phyloP scores from a whole-genome alignment of 2,113 vertebrate species.

The Ammospiza caudacuta region DNA sequence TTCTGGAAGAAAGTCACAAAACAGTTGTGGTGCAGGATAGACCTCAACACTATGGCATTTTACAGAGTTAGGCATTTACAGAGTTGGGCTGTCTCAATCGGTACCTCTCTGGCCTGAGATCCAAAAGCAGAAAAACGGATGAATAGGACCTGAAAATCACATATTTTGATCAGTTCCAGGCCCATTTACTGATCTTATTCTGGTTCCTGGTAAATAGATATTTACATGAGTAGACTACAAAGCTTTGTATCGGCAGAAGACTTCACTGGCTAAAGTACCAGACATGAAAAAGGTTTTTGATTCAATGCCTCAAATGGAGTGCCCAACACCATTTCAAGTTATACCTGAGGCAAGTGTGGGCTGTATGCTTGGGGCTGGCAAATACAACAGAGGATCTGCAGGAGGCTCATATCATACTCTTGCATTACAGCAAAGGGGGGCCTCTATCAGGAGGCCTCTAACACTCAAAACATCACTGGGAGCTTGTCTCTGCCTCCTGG shows the following conservation, averaged over 20 bases:
- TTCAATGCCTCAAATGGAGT: not conserved
- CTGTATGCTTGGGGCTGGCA: not conserved
- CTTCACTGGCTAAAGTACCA: not conserved
- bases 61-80: not conserved
- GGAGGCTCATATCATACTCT: fast-evolving
- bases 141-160: not conserved
- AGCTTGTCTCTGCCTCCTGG: not conserved
- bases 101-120: not conserved
- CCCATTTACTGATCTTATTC: not conserved
- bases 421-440: not conserved
- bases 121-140: not conserved
- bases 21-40: not conserved
- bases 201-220: not conserved
- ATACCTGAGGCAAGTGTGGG: not conserved
- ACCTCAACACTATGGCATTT: not conserved
- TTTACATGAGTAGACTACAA: not conserved
- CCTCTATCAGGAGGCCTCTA: too few species aligned
- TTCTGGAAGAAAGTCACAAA: not conserved
- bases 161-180: not conserved
- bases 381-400: not conserved
- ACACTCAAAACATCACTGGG: not conserved
- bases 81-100: not conserved
- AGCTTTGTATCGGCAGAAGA: not conserved
- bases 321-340: not conserved
- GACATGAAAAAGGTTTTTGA: not conserved